phyloP scores from a whole-genome alignment of 1,140 invertebrate species.

The Drosophila subobscura region DNA sequence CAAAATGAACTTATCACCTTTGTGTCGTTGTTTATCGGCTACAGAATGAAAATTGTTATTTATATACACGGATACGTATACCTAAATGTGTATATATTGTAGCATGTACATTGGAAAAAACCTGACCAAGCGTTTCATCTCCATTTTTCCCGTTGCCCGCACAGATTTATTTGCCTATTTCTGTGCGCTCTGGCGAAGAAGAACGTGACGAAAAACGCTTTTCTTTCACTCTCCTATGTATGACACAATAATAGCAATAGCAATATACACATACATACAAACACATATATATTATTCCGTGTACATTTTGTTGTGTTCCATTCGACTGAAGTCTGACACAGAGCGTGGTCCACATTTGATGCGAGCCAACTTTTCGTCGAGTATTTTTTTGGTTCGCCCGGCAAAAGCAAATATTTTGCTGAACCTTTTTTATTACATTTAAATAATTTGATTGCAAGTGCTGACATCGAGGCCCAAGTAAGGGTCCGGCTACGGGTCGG shows the following conservation, averaged over 20 bases:
- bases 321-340: conserved; percentile 34
- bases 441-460: conserved; percentile 79
- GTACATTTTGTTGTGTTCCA: neutral
- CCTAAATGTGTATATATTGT: conserved; percentile 5
- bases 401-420: conserved; percentile 63
- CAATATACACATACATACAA: conserved; percentile 10
- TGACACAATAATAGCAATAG: conserved; percentile 28
- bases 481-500: neutral
- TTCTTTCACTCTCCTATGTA: conserved; percentile 40
- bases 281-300: neutral
- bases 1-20: conserved; percentile 75
- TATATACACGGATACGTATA: conserved; percentile 15
- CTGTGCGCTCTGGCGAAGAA: conserved; percentile 61
- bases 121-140: conserved; percentile 58
- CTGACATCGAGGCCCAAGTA: conserved; percentile 11
- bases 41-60: conserved; percentile 60
- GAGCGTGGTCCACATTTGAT: conserved; percentile 70
- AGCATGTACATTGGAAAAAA: conserved; percentile 19
- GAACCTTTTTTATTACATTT: conserved; percentile 80
- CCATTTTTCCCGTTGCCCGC: conserved; percentile 54
- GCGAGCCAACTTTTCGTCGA: conserved; percentile 20
- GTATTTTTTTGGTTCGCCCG: neutral
- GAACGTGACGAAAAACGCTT: conserved; percentile 78
- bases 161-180: conserved; percentile 81
- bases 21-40: conserved; percentile 57